phyloP scores from a whole-genome alignment of 2,888 invertebrate species.

The Isotomurus palustris region DNA sequence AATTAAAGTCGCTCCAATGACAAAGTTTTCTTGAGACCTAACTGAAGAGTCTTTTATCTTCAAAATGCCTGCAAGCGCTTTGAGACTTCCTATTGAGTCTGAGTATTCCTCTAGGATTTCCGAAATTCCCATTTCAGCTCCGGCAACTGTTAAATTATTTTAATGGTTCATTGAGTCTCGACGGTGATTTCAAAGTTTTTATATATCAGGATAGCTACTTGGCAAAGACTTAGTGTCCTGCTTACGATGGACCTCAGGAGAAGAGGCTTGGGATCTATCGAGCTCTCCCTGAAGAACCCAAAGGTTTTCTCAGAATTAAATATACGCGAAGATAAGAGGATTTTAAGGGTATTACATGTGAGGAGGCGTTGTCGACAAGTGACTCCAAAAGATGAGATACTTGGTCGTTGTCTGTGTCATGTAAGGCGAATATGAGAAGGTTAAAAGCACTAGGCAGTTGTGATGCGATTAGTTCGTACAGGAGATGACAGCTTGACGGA shows the following conservation, averaged over 20 bases:
- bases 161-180: too few species aligned
- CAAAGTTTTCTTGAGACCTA: constrained; percentile 18
- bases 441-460: constrained; percentile 26
- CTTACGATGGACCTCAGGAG: too few species aligned
- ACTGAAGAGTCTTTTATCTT: constrained; percentile 16
- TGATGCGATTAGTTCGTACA: constrained; percentile 24
- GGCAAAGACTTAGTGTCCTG: too few species aligned
- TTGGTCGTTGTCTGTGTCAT: constrained; percentile 28
- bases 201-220: too few species aligned
- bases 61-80: constrained; percentile 13
- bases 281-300: too few species aligned
- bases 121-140: constrained; percentile 39
- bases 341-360: too few species aligned
- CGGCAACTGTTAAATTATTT: constrained; percentile 21
- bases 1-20: constrained; percentile 26
- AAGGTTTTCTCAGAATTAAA: too few species aligned
- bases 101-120: constrained; percentile 32
- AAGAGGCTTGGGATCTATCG: too few species aligned
- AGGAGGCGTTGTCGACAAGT: too few species aligned
- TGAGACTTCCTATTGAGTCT: constrained; percentile 15
- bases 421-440: constrained; percentile 22
- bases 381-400: constrained; percentile 24
- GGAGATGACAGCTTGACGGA: constrained; percentile 17
- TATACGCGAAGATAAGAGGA: too few species aligned
- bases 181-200: too few species aligned